Conservation (phyloP, 92 coral and sea anemone species). For the Zoanthus solanderi region DNA sequence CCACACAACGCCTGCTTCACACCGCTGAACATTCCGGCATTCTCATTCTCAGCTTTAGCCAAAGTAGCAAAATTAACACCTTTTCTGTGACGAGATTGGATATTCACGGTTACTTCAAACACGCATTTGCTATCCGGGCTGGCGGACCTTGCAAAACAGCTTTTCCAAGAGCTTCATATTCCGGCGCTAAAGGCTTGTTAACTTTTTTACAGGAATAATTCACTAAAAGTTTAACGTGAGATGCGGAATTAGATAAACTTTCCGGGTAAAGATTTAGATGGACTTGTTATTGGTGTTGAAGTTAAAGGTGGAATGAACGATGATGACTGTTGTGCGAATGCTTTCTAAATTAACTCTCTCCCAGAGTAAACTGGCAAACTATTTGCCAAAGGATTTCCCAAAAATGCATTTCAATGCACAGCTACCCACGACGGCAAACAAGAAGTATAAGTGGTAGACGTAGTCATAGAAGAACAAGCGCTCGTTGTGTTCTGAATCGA, state of each 20-base stretch:
- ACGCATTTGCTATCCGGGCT: slow-evolving; percentile 62
- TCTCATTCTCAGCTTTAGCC: too few relatives aligned
- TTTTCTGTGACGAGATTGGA: slow-evolving; percentile 52
- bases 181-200: slow-evolving; percentile 42
- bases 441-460: too few relatives aligned
- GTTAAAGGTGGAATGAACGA: not conserved
- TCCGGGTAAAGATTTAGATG: not conserved
- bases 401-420: not conserved
- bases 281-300: not conserved
- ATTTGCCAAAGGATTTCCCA: not conserved
- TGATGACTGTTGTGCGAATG: not conserved
- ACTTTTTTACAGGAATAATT: slow-evolving; percentile 59
- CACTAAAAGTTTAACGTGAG: slow-evolving; percentile 49
- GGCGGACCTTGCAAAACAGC: slow-evolving; percentile 62
- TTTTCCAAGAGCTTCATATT: slow-evolving; percentile 55
- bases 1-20: too few relatives aligned
- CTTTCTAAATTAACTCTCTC: not conserved
- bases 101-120: slow-evolving; percentile 44
- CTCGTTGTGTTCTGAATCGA: too few relatives aligned
- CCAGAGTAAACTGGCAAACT: not conserved
- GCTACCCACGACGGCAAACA: too few relatives aligned
- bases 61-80: not conserved
- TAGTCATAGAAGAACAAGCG: too few relatives aligned
- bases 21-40: too few relatives aligned
- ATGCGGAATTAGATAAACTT: not conserved